Conservation (phyloP, 1,140 invertebrate species). For the Propsilocerus akamusi region DNA sequence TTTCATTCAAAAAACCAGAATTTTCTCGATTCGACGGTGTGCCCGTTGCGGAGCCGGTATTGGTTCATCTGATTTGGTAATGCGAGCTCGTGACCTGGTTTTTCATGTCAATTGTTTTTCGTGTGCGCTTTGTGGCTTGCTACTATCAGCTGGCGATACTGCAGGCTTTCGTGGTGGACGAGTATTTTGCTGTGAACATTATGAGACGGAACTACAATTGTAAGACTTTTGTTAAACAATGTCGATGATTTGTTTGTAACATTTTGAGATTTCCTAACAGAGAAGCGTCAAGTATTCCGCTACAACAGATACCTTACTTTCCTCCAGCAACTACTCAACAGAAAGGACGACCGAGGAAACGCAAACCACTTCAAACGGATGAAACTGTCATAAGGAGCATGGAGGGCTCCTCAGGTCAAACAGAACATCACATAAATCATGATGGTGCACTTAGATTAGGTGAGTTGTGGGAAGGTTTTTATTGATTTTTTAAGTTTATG, state of each 20-base stretch:
- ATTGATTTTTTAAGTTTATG: background rate
- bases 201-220: conserved; percentile 18
- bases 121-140: conserved; percentile 63
- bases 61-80: conserved; percentile 78
- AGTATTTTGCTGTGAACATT: conserved; percentile 53
- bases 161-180: conserved; percentile 68
- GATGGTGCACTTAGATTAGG: background rate
- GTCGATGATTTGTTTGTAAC: background rate
- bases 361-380: conserved; percentile 45
- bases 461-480: background rate
- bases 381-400: conserved; percentile 19
- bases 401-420: background rate
- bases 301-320: conserved; percentile 36
- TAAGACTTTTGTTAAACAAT: background rate
- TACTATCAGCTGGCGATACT: conserved; percentile 67
- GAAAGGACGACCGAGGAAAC: conserved; percentile 69
- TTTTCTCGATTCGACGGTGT: conserved; percentile 65
- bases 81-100: conserved; percentile 71
- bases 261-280: background rate
- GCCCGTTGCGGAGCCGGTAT: conserved; percentile 67
- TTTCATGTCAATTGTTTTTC: conserved; percentile 85
- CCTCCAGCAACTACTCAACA: conserved; percentile 30
- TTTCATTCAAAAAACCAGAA: conserved; percentile 30
- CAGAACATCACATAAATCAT: background rate
- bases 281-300: conserved; percentile 31